Evolutionary conservation across 2,797 vertebrate genomes (phyloP), one percentile per base, ranked within the genome.

Genomic region (Manis javanica): DNA sequence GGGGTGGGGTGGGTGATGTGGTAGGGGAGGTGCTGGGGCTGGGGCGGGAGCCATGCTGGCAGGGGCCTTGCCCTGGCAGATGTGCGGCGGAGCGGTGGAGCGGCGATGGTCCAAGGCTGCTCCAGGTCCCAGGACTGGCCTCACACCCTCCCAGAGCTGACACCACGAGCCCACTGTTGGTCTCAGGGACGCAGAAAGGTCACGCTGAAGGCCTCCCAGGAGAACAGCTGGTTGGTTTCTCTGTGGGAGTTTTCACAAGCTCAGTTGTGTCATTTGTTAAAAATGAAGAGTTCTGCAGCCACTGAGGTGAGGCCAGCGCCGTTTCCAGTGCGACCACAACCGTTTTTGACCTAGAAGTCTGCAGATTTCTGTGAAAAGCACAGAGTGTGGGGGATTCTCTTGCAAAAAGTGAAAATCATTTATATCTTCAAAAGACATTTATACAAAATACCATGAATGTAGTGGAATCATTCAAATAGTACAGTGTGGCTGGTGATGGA

Each of bases 221-320:
- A 61, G 49, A 81, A 74, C 13, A 15, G 14, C 31, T 34, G 1
- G 2, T 10, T 69, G 23, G 29, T 84, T 42, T 83, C 64, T 74
- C 57, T 34, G 9, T 13, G 74, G 13, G 21, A 61, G 61, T 42
- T 72, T 88, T 42, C 7, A 34, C 53, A 89, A 78, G 39, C 57
- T 68, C 49, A 55, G 23, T 12, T 5, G 2, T 16, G 9, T 84
- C 34, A 13, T 71, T 86, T 93, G 51, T 61, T 92, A 34, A 46
- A 69, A 96, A 39, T 26, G 46, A 85, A 69, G 83, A 87, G 6
- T 57, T 79, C 31, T 68, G 19, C 1, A n/a, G 42, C 63, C 53
- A 14, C n/a, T 0, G 0, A 71, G 19, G 39, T 3, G 21, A 66
- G 59, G 12, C 2, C 0, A 4, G 7, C 5, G 5, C 11, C 11